Conservation (phyloP, 1,140 invertebrate genomes). For the Caenorhabditis elegans region WBcel235 BX284603.4:658501-659000, state of each 20-base stretch:
- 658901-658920: slow-evolving; percentile 57
- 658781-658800: slow-evolving; percentile 46
- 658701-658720: too few species aligned
- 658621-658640: background rate
- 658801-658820: slow-evolving; percentile 29
- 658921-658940: slow-evolving; percentile 59
- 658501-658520: too few species aligned
- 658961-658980: background rate
- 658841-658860: slow-evolving; percentile 43
- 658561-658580: background rate
- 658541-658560: background rate
- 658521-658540: background rate
- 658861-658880: background rate
- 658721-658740: slow-evolving; percentile 53
- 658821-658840: slow-evolving; percentile 34
- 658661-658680: too few species aligned
- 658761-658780: slow-evolving; percentile 50
- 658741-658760: slow-evolving; percentile 61
- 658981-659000: too few species aligned
- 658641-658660: background rate
- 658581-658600: background rate
- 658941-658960: slow-evolving; percentile 42
- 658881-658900: slow-evolving; percentile 56
- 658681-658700: too few species aligned
- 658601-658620: background rate